These are phyloP conservation scores for Pseudotriccus pelzelni DNA, from an alignment of 2,797 vertebrate genomes.

Conservation along the genomic window DNA sequence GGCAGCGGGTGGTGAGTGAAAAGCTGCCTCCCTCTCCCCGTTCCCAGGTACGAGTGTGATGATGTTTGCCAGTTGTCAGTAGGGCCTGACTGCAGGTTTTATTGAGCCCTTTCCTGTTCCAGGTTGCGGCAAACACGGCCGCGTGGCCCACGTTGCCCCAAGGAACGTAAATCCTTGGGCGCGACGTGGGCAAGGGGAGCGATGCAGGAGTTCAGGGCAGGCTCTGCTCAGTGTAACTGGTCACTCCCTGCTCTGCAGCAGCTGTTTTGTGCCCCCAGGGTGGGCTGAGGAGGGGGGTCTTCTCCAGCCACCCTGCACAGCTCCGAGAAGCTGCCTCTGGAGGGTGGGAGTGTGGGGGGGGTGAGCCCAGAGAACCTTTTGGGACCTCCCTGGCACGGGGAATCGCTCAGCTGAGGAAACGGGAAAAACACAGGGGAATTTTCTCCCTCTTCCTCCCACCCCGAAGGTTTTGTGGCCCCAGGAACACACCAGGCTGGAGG, in stretches of 20 bases:
- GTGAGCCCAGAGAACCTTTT: not conserved
- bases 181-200: fast-evolving
- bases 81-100: not conserved
- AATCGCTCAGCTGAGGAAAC: not conserved
- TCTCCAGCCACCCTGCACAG: not conserved
- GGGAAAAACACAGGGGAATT: not conserved
- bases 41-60: fast-evolving
- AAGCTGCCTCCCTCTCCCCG: not conserved
- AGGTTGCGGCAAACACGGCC: fast-evolving
- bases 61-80: not conserved
- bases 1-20: not conserved
- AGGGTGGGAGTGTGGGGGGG: fast-evolving
- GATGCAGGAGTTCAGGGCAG: not conserved
- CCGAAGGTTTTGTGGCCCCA: not conserved
- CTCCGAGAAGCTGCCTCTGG: not conserved
- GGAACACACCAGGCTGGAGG: not conserved
- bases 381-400: not conserved
- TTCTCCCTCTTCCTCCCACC: not conserved
- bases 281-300: fast-evolving
- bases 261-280: not conserved
- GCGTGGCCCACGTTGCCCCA: fast-evolving
- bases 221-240: fast-evolving
- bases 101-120: not conserved
- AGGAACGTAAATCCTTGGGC: not conserved
- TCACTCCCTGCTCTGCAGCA: not conserved